Conservation (phyloP, 2,797 vertebrate genomes). For the Sebastes dallii region DNA sequence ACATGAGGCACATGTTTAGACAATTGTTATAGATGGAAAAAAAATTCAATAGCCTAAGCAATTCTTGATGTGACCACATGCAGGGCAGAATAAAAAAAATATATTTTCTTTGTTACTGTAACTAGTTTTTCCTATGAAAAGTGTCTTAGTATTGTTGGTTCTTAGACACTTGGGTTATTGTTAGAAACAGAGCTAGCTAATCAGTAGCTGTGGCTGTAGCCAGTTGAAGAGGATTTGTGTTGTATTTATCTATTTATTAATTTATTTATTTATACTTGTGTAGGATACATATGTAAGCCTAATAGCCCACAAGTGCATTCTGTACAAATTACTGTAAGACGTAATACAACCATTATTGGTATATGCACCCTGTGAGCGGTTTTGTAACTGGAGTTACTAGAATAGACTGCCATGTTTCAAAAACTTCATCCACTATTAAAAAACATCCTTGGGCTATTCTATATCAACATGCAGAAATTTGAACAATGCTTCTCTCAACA, state of each 20-base stretch:
- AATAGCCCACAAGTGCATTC: not conserved
- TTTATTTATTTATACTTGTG: not conserved
- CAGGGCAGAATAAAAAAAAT: constrained; percentile 82
- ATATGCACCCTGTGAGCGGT: not conserved
- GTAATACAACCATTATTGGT: not conserved
- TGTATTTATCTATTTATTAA: too few species aligned
- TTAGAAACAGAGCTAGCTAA: constrained; percentile 40
- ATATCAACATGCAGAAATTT: not conserved
- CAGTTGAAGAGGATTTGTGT: constrained; percentile 80
- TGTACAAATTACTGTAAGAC: not conserved
- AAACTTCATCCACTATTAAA: not conserved
- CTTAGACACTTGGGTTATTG: constrained; percentile 48
- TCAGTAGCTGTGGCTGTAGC: constrained; percentile 88
- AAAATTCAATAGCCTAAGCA: constrained; percentile 31
- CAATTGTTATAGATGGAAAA: constrained; percentile 37
- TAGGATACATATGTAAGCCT: too few species aligned
- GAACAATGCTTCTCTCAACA: not conserved
- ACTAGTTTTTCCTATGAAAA: constrained; percentile 65
- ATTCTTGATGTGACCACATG: constrained; percentile 83
- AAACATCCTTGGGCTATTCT: not conserved
- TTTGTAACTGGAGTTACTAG: not conserved
- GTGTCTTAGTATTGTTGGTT: constrained; percentile 55
- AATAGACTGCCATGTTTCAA: not conserved
- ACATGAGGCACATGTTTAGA: constrained; percentile 62
- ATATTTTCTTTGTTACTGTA: constrained; percentile 61